Conservation (phyloP, 2,113 vertebrate species). For the Machaerirhynchus nigripectus region DNA sequence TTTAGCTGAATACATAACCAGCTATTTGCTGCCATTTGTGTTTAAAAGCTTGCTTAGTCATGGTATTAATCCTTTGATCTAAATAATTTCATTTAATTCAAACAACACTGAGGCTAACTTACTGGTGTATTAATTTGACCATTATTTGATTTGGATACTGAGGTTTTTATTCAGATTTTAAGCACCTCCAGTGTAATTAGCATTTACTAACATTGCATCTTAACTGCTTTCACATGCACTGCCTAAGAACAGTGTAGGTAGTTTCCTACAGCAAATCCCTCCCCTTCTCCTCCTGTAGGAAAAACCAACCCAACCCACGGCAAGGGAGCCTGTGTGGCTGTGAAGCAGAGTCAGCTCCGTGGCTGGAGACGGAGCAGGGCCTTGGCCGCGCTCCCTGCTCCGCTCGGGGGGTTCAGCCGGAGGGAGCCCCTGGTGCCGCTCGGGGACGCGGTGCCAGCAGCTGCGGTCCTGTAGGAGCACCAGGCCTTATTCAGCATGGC, state of each 20-base stretch:
- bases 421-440: not conserved
- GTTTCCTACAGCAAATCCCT: not conserved
- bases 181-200: not conserved
- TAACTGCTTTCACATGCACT: not conserved
- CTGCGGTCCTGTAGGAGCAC: rapidly evolving
- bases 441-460: rapidly evolving
- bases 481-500: rapidly evolving
- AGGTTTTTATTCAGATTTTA: not conserved
- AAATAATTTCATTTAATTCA: not conserved
- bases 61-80: not conserved
- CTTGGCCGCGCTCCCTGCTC: too few species aligned
- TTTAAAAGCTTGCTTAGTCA: not conserved
- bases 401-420: too few species aligned
- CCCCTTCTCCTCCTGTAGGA: not conserved
- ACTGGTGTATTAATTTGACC: not conserved
- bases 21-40: not conserved
- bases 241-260: not conserved
- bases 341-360: not conserved
- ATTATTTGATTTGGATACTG: not conserved
- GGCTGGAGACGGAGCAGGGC: too few species aligned
- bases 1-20: not conserved
- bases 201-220: not conserved
- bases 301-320: not conserved
- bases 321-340: not conserved
- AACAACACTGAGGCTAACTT: not conserved